Percentiles rank a stretch among this genome's conserved stretches.
Conservation (phyloP, 2,113 vertebrate genomes). For the Nymphicus hollandicus region DNA sequence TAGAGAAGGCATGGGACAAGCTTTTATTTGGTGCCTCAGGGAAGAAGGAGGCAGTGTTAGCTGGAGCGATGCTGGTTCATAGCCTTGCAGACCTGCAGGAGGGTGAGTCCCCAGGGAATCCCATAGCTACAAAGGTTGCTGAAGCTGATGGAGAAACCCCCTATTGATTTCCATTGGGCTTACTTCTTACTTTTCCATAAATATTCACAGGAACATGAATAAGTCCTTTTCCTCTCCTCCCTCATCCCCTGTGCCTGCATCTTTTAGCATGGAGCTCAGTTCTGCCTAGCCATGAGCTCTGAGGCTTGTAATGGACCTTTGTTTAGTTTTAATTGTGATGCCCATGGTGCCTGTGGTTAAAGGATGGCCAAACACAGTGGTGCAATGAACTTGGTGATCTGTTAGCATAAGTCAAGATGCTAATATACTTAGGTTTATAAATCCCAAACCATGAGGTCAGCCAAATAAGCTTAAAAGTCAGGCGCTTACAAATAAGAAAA, state of each 20-base stretch:
- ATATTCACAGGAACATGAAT: not conserved
- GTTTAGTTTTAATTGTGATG: not conserved
- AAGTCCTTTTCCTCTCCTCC: not conserved
- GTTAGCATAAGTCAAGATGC: not conserved
- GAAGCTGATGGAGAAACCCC: not conserved
- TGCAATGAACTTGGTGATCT: not conserved
- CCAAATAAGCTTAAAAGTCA: not conserved
- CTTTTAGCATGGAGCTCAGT: not conserved
- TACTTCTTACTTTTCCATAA: not conserved
- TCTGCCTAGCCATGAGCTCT: not conserved
- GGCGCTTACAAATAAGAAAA: not conserved
- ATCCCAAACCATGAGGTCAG: not conserved
- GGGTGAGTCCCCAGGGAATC: not conserved
- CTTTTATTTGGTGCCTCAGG: not conserved
- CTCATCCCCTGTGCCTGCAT: too few relatives aligned
- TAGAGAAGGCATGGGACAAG: not conserved
- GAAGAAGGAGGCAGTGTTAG: not conserved
- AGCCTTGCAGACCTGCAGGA: not conserved
- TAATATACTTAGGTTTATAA: not conserved
- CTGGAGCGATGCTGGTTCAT: rapidly evolving
- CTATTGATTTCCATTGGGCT: not conserved
- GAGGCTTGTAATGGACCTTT: not conserved
- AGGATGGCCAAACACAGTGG: not conserved
- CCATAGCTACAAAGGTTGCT: not conserved
- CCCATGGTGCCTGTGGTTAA: not conserved